Evolutionary conservation across 2,888 invertebrate genomes (phyloP).

Genomic region (Protophormia terraenovae): DNA sequence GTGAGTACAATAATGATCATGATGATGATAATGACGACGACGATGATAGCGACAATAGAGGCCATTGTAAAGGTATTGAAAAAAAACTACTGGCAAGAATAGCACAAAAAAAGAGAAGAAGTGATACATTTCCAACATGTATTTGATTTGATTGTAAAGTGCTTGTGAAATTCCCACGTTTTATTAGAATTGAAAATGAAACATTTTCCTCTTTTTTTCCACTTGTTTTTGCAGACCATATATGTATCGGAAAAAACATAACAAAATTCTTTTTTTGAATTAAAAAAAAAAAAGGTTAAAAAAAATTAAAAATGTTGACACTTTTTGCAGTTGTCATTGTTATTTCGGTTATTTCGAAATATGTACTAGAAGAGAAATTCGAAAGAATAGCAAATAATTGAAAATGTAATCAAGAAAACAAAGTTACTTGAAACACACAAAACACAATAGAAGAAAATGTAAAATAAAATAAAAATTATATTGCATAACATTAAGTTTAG

Average conservation of each 20-base stretch:
- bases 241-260: neutral
- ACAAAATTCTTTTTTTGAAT: neutral
- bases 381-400: conserved; percentile 57
- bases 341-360: conserved; percentile 38
- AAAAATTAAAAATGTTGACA: conserved; percentile 42
- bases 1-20: neutral
- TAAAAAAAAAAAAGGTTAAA: neutral
- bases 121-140: conserved; percentile 63
- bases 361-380: conserved; percentile 37
- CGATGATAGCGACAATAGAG: conserved; percentile 22
- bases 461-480: conserved; percentile 11
- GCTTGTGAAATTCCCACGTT: conserved; percentile 66
- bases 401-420: conserved; percentile 60
- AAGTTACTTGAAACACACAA: neutral
- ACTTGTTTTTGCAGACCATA: neutral
- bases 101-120: conserved; percentile 3
- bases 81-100: neutral
- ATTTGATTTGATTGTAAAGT: conserved; percentile 67
- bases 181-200: conserved; percentile 65
- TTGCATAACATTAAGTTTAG: conserved; percentile 2
- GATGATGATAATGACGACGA: neutral
- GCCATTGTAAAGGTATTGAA: conserved; percentile 35
- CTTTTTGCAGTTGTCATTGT: conserved; percentile 29
- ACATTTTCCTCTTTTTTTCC: conserved; percentile 15
- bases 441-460: neutral